Conservation (phyloP, 2,888 invertebrate genomes). For the Eumerus sabulonum region DNA sequence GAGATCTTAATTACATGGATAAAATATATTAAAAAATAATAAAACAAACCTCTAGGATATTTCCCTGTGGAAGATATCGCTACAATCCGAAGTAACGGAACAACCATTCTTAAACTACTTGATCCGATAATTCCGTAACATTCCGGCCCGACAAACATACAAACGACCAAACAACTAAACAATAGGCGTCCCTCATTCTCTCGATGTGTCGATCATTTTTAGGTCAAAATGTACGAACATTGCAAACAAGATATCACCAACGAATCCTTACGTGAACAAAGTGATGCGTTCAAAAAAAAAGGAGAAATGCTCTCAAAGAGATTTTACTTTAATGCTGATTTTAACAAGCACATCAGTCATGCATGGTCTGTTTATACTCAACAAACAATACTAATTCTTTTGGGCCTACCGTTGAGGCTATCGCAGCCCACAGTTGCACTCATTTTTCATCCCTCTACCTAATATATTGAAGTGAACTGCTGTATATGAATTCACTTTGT, state of each 20-base stretch:
- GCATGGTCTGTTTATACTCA: conserved; percentile 45
- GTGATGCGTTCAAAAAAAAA: conserved; percentile 23
- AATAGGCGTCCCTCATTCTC: conserved; percentile 29
- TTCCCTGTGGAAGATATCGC: no score
- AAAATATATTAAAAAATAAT: conserved; percentile 22
- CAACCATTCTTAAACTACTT: conserved; percentile 12
- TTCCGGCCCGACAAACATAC: conserved; percentile 36
- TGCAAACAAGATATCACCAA: conserved; percentile 45
- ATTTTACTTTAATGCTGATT: conserved; percentile 38
- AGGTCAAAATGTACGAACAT: conserved; percentile 9
- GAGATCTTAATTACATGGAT: conserved; percentile 8
- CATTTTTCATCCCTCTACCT: conserved; percentile 36
- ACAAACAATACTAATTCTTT: conserved; percentile 51
- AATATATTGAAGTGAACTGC: conserved; percentile 7
- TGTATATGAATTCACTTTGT: conserved; percentile 13
- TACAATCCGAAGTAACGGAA: no score
- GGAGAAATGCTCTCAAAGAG: conserved; percentile 4
- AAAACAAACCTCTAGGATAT: no score
- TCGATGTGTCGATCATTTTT: conserved; percentile 42
- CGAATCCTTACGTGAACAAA: conserved; percentile 6
- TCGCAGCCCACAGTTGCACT: conserved; percentile 17
- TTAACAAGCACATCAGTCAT: conserved; percentile 49
- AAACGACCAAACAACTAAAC: conserved; percentile 28
- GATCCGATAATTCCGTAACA: conserved; percentile 44
- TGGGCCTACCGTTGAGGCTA: conserved; percentile 24